These are phyloP conservation scores for Sphaerophoria taeniata DNA, from an alignment of 2,888 invertebrate genomes.

Conservation along the genomic window DNA sequence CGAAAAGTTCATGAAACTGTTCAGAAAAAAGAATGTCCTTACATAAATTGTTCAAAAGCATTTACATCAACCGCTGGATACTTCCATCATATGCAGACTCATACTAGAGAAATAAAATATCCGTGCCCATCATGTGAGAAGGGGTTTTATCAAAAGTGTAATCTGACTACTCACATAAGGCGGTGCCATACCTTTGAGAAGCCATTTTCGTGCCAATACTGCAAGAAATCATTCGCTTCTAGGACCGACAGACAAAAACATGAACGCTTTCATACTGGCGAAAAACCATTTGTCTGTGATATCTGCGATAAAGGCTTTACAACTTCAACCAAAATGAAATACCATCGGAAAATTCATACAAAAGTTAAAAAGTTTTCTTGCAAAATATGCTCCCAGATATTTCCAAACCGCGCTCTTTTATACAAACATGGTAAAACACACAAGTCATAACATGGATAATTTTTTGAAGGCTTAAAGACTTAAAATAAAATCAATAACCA, in stretches of 20 bases:
- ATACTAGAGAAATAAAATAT: slow-evolving; percentile 36
- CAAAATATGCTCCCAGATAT: slow-evolving; percentile 17
- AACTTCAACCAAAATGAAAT: slow-evolving; percentile 6
- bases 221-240: slow-evolving; percentile 54
- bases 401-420: too few species aligned
- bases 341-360: slow-evolving; percentile 12
- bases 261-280: slow-evolving; percentile 80
- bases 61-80: slow-evolving; percentile 35
- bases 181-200: slow-evolving; percentile 31
- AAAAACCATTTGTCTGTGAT: slow-evolving; percentile 80
- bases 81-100: slow-evolving; percentile 47
- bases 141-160: slow-evolving; percentile 18
- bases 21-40: slow-evolving; percentile 10
- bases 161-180: slow-evolving; percentile 19
- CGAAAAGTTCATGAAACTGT: slow-evolving; percentile 11
- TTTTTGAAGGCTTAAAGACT: too few species aligned
- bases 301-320: background rate
- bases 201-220: slow-evolving; percentile 48
- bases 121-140: slow-evolving; percentile 8
- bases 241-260: slow-evolving; percentile 50
- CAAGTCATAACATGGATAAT: too few species aligned
- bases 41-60: background rate
- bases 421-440: too few species aligned
- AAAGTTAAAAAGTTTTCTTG: slow-evolving; percentile 17
- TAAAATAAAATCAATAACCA: too few species aligned